phyloP scores from a whole-genome alignment of 2,888 invertebrate species.

The Taenaris catops region DNA sequence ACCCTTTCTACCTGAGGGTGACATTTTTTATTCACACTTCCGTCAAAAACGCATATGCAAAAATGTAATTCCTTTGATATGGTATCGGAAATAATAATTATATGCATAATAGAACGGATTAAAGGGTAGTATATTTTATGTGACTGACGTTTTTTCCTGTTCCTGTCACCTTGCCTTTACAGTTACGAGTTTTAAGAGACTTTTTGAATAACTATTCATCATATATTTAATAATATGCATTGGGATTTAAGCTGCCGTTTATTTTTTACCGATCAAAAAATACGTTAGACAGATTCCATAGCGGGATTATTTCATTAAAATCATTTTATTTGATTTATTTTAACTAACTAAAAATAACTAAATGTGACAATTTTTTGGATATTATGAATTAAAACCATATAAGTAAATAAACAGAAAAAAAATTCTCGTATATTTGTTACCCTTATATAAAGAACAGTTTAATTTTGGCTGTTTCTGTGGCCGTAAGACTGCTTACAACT shows the following conservation, averaged over 20 bases:
- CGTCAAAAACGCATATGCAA: slow-evolving; percentile 71
- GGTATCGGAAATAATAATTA: slow-evolving; percentile 78
- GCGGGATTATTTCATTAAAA: no score
- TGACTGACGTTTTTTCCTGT: slow-evolving; percentile 56
- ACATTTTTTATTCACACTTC: slow-evolving; percentile 78
- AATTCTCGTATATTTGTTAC: no score
- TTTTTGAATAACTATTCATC: slow-evolving; percentile 27
- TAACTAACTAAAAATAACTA: no score
- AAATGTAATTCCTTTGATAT: slow-evolving; percentile 75
- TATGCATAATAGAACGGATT: slow-evolving; percentile 78
- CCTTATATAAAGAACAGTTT: no score
- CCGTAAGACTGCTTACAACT: no score
- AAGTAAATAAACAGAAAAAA: no score
- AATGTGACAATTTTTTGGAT: no score
- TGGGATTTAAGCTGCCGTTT: slow-evolving; percentile 50
- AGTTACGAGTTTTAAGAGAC: slow-evolving; percentile 31
- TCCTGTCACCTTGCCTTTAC: slow-evolving; percentile 67
- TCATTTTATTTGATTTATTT: no score
- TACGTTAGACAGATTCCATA: no score
- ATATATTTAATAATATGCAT: slow-evolving; percentile 60
- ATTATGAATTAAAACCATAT: no score
- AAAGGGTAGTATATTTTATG: slow-evolving; percentile 56
- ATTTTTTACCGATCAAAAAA: no score
- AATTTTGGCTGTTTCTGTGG: no score
- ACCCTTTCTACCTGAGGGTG: slow-evolving; percentile 73